These are phyloP conservation scores for Agonum fuliginosum DNA, from an alignment of 2,888 invertebrate genomes.

Conservation along the genomic window DNA sequence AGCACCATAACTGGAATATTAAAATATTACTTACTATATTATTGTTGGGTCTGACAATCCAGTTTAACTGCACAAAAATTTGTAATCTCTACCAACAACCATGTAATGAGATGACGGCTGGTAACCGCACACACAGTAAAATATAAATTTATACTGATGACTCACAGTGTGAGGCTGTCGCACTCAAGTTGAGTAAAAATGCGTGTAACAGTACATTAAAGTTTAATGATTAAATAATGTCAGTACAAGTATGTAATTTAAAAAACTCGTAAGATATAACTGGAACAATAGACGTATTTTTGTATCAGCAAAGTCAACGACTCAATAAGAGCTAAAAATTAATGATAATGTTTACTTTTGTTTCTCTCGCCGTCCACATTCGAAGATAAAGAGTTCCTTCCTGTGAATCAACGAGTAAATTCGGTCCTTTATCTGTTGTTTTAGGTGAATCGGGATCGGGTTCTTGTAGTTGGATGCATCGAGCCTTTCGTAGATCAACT, in stretches of 20 bases:
- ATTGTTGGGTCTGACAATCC: too few relatives aligned
- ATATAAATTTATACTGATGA: too few relatives aligned
- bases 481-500: slow-evolving; percentile 87
- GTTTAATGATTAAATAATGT: background rate
- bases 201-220: background rate
- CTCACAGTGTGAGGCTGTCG: too few relatives aligned
- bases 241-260: background rate
- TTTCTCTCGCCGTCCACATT: slow-evolving; percentile 82
- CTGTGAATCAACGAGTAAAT: slow-evolving; percentile 82
- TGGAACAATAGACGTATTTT: background rate
- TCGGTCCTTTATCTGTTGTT: slow-evolving; percentile 77
- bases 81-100: background rate
- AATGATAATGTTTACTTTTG: slow-evolving; percentile 73
- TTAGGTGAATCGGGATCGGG: slow-evolving; percentile 73
- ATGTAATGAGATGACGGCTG: too few relatives aligned
- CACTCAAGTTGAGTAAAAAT: too few relatives aligned
- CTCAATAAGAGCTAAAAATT: background rate
- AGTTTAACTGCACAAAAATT: too few relatives aligned
- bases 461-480: slow-evolving; percentile 83
- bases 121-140: too few relatives aligned
- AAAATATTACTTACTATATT: background rate
- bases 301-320: slow-evolving; percentile 3
- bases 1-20: slow-evolving; percentile 80
- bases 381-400: slow-evolving; percentile 82
- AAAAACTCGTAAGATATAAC: background rate